phyloP scores from a whole-genome alignment of 2,113 vertebrate genomes.

The Forbesichthys papilliferus region DNA sequence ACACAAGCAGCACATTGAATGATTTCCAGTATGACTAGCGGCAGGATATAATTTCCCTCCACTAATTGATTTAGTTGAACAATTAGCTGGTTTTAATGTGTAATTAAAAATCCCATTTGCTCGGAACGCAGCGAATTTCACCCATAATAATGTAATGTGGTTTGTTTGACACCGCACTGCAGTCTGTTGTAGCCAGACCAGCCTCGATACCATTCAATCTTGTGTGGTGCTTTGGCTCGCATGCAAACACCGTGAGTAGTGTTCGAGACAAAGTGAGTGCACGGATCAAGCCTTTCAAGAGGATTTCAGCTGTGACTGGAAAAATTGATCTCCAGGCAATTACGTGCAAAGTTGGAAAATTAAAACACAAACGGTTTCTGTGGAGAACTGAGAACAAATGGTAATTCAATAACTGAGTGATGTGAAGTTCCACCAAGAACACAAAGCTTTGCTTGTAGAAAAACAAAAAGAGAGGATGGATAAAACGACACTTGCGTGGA shows the following conservation, averaged over 20 bases:
- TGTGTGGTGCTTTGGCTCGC: constrained; percentile 5
- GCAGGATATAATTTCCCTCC: constrained; percentile 34
- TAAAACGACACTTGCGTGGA: constrained; percentile 3
- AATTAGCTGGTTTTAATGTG: constrained; percentile 41
- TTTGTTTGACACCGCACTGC: constrained; percentile 9
- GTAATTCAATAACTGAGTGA: constrained; percentile 41
- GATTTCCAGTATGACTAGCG: background rate
- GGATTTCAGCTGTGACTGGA: constrained; percentile 54
- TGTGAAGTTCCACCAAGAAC: constrained; percentile 21
- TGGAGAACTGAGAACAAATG: constrained; percentile 31
- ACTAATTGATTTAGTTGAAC: constrained; percentile 49
- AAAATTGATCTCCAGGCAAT: constrained; percentile 60
- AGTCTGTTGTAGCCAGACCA: background rate
- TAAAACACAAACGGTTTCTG: constrained; percentile 29
- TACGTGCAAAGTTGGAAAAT: constrained; percentile 50
- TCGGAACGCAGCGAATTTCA: constrained; percentile 45
- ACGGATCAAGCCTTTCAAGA: constrained; percentile 26
- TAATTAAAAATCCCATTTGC: constrained; percentile 53
- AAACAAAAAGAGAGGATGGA: constrained; percentile 24
- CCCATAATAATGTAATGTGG: constrained; percentile 29
- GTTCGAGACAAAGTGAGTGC: constrained; percentile 39
- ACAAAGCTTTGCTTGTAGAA: constrained; percentile 19
- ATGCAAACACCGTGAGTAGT: constrained; percentile 21
- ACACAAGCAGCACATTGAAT: constrained; percentile 21
- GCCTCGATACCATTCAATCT: constrained; percentile 29